phyloP scores from a whole-genome alignment of 2,888 invertebrate species.

The Lycia hirtaria region DNA sequence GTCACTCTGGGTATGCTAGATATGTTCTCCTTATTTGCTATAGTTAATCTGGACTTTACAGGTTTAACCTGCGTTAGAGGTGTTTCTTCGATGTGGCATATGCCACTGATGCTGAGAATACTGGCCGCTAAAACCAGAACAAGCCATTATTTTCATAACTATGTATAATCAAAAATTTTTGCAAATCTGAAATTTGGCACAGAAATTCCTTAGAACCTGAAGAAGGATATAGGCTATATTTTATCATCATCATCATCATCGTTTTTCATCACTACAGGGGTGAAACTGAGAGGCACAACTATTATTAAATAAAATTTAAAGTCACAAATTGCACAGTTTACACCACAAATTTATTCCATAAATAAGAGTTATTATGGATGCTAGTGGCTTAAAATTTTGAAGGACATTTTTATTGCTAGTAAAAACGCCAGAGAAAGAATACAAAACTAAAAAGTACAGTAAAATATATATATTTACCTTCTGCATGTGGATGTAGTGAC shows the following conservation, averaged over 20 bases:
- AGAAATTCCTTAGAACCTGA: neutral
- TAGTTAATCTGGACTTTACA: conserved; percentile 49
- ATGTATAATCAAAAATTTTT: too few relatives aligned
- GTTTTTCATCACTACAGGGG: too few relatives aligned
- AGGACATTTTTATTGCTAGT: too few relatives aligned
- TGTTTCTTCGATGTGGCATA: conserved; percentile 68
- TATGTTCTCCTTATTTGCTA: conserved; percentile 67
- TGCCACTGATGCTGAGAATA: conserved; percentile 69
- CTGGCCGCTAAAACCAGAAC: conserved; percentile 50
- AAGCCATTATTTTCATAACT: neutral
- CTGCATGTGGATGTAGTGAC: conserved; percentile 59
- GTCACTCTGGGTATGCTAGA: conserved; percentile 29
- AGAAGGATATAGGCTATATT: neutral
- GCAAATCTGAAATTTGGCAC: too few relatives aligned
- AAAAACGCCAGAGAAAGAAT: neutral
- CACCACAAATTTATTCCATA: too few relatives aligned
- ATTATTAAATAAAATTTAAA: too few relatives aligned
- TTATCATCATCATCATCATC: too few relatives aligned
- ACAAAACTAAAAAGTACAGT: neutral
- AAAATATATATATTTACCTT: conserved; percentile 25
- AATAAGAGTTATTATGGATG: too few relatives aligned
- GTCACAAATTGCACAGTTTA: too few relatives aligned
- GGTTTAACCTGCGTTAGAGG: conserved; percentile 55
- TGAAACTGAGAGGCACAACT: too few relatives aligned
- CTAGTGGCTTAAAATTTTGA: too few relatives aligned